Evolutionary conservation across 2,797 vertebrate genomes (phyloP).

Genomic region (Hafferia zeledoni): DNA sequence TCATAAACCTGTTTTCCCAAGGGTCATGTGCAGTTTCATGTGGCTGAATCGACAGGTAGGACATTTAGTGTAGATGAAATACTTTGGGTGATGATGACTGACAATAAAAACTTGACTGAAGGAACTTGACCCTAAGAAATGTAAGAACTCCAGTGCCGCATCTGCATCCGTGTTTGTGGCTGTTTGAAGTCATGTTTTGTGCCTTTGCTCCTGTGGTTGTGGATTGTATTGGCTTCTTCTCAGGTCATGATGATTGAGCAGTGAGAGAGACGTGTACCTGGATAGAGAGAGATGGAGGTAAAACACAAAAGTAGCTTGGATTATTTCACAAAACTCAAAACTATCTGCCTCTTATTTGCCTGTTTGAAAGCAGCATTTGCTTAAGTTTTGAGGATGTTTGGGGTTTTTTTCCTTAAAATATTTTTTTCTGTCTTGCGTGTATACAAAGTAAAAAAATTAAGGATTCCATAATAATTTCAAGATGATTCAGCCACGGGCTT

Average conservation of each 20-base stretch:
- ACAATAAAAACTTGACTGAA: background rate
- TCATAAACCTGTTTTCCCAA: background rate
- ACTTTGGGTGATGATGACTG: background rate
- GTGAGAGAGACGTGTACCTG: background rate
- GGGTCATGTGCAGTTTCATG: background rate
- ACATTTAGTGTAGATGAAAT: background rate
- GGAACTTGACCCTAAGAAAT: background rate
- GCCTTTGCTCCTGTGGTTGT: background rate
- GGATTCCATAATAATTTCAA: background rate
- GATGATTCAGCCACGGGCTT: background rate
- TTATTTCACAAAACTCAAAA: background rate
- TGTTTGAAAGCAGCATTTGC: background rate
- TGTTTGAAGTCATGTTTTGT: background rate
- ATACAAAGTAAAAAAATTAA: background rate
- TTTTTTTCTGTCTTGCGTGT: background rate
- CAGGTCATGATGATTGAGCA: background rate
- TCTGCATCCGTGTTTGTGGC: background rate
- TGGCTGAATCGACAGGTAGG: background rate
- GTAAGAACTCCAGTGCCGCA: background rate
- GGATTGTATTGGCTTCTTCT: background rate
- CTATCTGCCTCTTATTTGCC: background rate
- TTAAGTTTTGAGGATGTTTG: background rate
- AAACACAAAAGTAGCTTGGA: background rate
- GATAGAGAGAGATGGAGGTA: background rate
- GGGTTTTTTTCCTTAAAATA: background rate